These are phyloP conservation scores for Dasyurus viverrinus DNA, from an alignment of 2,113 vertebrate genomes.

Conservation along the genomic window DNA sequence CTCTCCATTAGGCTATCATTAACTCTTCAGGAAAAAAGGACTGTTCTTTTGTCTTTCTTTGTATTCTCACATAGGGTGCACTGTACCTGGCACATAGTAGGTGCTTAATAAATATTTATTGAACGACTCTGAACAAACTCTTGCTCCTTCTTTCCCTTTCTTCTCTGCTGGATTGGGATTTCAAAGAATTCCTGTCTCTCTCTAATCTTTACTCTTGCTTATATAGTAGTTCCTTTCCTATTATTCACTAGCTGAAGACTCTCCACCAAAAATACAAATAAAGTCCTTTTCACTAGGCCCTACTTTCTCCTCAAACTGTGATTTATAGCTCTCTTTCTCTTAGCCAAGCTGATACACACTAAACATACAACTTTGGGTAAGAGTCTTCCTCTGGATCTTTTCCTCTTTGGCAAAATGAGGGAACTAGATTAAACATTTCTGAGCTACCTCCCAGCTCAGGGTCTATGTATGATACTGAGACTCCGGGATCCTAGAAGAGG, in stretches of 20 bases:
- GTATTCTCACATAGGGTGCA: background rate
- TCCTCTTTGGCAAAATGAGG: background rate
- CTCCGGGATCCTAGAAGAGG: too few species aligned
- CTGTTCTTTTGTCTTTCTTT: background rate
- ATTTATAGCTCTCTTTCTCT: background rate
- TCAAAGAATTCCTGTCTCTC: background rate
- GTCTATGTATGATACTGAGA: background rate
- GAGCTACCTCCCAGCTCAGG: background rate
- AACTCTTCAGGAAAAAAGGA: background rate
- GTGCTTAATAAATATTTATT: background rate
- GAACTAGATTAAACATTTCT: background rate
- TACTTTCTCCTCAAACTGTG: background rate
- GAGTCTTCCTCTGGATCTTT: background rate
- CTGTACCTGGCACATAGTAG: background rate
- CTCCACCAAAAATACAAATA: background rate
- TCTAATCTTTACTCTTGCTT: background rate
- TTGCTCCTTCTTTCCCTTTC: background rate
- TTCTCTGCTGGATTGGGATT: background rate
- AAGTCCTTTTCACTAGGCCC: background rate
- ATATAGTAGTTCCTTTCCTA: background rate
- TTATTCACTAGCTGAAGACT: background rate
- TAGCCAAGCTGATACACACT: background rate
- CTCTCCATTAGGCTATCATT: background rate
- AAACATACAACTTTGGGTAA: fast-evolving
- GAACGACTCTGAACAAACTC: background rate